A percentile compares a stretch with the other conserved stretches of the same genome.
These are phyloP conservation scores for Taeniopygia guttata DNA, from an alignment of 2,797 vertebrate species.

Conservation along the genomic window DNA sequence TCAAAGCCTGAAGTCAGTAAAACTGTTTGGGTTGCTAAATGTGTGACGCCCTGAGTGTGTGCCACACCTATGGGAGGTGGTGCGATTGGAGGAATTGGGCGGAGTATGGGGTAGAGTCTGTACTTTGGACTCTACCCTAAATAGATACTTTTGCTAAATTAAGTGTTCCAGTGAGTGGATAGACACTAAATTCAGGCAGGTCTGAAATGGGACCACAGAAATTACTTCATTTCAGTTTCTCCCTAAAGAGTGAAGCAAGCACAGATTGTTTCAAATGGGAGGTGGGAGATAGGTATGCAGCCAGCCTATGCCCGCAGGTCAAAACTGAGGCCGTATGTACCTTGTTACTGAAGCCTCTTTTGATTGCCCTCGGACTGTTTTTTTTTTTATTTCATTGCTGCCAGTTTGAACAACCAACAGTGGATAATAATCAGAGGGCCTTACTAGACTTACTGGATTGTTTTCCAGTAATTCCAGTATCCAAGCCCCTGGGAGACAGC, in stretches of 20 bases:
- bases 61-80: background rate
- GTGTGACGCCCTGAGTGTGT: fast-evolving
- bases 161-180: background rate
- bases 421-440: background rate
- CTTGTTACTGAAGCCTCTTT: background rate
- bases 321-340: background rate
- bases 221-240: background rate
- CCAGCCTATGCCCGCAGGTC: background rate
- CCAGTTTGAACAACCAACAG: background rate
- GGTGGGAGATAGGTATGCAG: background rate
- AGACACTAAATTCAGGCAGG: background rate
- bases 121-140: background rate
- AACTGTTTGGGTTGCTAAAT: background rate
- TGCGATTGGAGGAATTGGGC: background rate
- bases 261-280: background rate
- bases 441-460: fast-evolving
- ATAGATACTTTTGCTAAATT: background rate
- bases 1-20: background rate
- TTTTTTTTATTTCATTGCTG: background rate
- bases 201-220: background rate
- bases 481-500: fast-evolving
- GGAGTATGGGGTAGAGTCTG: background rate
- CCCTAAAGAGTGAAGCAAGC: background rate
- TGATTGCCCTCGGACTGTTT: background rate
- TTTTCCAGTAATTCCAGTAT: background rate